phyloP scores from a whole-genome alignment of 2,113 vertebrate genomes.

The Platycercus adscitus region DNA sequence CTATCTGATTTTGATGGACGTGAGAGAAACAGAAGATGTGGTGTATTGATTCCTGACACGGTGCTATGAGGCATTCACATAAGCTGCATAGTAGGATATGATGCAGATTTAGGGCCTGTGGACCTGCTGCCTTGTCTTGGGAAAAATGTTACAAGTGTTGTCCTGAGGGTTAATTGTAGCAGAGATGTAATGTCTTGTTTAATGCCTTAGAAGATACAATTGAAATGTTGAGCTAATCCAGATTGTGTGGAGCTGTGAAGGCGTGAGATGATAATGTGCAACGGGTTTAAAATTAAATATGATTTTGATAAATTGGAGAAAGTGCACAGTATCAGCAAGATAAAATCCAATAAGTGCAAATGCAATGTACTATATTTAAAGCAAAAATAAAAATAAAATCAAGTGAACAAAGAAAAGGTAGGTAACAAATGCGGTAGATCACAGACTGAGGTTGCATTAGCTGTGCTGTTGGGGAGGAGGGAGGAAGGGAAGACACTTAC shows the following conservation, averaged over 20 bases:
- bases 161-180: background rate
- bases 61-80: background rate
- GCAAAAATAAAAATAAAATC: background rate
- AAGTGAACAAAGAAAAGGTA: background rate
- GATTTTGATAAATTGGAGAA: conserved; percentile 4
- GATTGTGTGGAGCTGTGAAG: background rate
- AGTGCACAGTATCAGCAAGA: background rate
- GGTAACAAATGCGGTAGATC: background rate
- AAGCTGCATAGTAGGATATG: background rate
- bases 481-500: background rate
- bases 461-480: background rate
- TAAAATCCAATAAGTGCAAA: background rate
- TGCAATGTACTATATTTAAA: background rate
- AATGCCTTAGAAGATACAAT: background rate
- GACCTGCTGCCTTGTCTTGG: background rate
- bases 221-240: background rate
- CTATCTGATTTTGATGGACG: background rate
- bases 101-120: background rate
- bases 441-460: background rate
- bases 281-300: conserved; percentile 27
- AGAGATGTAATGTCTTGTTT: background rate
- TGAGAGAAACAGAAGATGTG: background rate
- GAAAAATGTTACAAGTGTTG: background rate
- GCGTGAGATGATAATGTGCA: background rate
- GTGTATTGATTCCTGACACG: background rate